phyloP scores from a whole-genome alignment of 2,797 vertebrate species.

The Lithobates sylvaticus region DNA sequence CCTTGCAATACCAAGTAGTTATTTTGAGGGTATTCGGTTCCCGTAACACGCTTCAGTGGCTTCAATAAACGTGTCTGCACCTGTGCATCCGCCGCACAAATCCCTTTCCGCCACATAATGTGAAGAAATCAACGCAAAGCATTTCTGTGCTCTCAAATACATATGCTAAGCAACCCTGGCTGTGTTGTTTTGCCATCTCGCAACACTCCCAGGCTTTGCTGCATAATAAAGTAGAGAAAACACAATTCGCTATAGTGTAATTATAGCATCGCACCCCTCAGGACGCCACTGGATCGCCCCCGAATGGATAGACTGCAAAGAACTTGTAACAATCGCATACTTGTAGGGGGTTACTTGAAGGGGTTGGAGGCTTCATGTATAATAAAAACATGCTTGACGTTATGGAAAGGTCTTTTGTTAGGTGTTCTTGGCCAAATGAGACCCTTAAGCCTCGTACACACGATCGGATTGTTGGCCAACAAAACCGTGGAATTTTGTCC shows the following conservation, averaged over 20 bases:
- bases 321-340: too few species aligned
- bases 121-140: conserved; percentile 20
- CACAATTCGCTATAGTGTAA: neutral
- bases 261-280: too few species aligned
- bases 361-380: too few species aligned
- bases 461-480: too few species aligned
- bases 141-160: neutral
- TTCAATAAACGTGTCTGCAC: conserved; percentile 31
- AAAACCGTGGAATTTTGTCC: too few species aligned
- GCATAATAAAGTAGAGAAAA: neutral
- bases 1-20: neutral
- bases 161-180: conserved; percentile 5
- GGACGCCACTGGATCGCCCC: too few species aligned
- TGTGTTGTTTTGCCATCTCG: neutral
- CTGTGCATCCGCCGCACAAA: neutral
- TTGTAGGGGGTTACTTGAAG: too few species aligned
- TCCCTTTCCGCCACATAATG: neutral
- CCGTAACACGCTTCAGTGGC: neutral
- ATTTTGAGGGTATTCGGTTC: conserved; percentile 24
- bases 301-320: too few species aligned
- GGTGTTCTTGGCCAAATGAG: too few species aligned
- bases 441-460: too few species aligned
- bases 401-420: too few species aligned
- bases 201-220: neutral
- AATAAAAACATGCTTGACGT: too few species aligned